Evolutionary conservation across 2,888 invertebrate species (phyloP), one percentile per base, ranked within the genome.

Genomic region (Sarcophaga subvicina): DNA sequence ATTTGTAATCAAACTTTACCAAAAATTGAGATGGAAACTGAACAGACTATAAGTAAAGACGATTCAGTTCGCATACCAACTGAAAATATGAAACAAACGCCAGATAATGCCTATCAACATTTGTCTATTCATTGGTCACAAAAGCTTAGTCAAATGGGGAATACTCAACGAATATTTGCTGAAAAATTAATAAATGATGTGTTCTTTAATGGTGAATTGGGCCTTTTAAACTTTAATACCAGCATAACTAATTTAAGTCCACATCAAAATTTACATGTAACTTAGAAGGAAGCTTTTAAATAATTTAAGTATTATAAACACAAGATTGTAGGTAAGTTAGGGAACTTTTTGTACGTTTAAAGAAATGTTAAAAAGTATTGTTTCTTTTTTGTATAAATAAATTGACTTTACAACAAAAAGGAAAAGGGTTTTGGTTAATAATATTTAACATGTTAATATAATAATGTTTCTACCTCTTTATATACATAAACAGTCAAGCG

Each of bases 181-280:
- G 82, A 82, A 70, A 82, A 82, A 76, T 37, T 82, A 12, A 77
- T 83, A 60, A 83, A 77, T 25, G 82, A 83, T n/a, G 77, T 77
- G 6, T 54, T 83, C 37, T 83, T 83, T n/a, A 54, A 83, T 49
- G 82, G 71, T 22, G 82, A 83, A 60, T 27, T 83, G 22, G 76
- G 82, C 2, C 71, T 83, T 20, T 60, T 83, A 3, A 77, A 72
- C n/a, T 83, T 66, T 25, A n/a, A 72, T 14, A 77, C 77, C 3
- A 60, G 77, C 0, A 71, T 83, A 72, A 47, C 45, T 3, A 83
- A 83, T 67, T 27, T 77, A 25, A 47, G 49, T 54, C 17, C 12
- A 3, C 54, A 54, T 54, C 54, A 54, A 17, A 54, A 54, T 54
- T 2, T 14, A 3, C 37, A 37, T 8, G 2, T 37, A 37, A 37